These are phyloP conservation scores for Picus viridis DNA, from an alignment of 2,797 vertebrate genomes.

Conservation along the genomic window DNA sequence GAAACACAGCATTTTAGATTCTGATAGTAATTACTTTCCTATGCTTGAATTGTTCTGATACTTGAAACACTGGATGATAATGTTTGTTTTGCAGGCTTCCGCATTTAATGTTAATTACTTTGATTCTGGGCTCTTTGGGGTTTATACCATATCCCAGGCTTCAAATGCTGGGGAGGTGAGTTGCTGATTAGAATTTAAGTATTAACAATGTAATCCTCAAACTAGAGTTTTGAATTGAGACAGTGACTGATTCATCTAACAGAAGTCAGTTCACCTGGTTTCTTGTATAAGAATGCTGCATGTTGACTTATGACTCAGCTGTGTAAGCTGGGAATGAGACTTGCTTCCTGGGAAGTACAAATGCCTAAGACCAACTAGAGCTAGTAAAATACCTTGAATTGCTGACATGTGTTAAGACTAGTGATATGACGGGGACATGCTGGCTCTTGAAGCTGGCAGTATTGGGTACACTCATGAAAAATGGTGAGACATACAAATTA, in stretches of 20 bases:
- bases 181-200: conserved; percentile 17
- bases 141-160: conserved; percentile 90
- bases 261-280: neutral
- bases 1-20: neutral
- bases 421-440: neutral
- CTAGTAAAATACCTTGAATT: neutral
- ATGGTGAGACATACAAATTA: neutral
- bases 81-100: conserved; percentile 82
- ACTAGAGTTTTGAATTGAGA: neutral
- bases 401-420: neutral
- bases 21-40: neutral
- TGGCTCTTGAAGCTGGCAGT: neutral
- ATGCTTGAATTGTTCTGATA: neutral
- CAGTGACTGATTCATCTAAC: neutral
- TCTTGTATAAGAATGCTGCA: neutral
- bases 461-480: neutral
- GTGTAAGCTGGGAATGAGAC: neutral
- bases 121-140: conserved; percentile 94
- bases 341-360: neutral
- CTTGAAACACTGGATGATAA: neutral
- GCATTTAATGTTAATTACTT: conserved; percentile 91
- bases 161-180: conserved; percentile 85
- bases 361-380: neutral
- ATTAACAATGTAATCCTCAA: neutral
- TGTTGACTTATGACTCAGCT: neutral